These are phyloP conservation scores for Pseudotriccus pelzelni DNA, from an alignment of 2,797 vertebrate genomes.

Conservation along the genomic window DNA sequence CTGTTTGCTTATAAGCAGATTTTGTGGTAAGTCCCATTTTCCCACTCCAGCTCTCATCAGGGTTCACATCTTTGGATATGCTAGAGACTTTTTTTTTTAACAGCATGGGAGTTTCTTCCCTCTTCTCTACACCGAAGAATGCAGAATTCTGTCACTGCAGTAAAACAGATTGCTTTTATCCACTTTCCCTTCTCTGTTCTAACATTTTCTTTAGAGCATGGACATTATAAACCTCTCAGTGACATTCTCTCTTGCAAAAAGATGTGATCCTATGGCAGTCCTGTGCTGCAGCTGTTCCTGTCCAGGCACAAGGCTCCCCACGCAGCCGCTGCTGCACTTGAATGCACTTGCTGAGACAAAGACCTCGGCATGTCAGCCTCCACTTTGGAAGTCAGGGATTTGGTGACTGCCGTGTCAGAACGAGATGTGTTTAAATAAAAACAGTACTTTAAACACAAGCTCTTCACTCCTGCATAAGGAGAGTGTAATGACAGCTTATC, in stretches of 20 bases:
- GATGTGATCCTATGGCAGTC: fast-evolving
- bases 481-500: neutral
- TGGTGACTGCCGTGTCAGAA: neutral
- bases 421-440: neutral
- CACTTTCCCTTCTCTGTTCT: neutral
- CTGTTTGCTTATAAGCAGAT: neutral
- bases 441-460: neutral
- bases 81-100: neutral
- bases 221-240: neutral
- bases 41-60: neutral
- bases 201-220: neutral
- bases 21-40: neutral
- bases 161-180: neutral
- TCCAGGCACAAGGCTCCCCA: neutral
- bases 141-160: neutral
- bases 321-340: neutral
- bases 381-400: neutral
- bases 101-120: neutral
- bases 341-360: slow-evolving; percentile 20
- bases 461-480: neutral
- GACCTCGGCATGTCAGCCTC: neutral
- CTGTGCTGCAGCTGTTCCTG: neutral
- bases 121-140: neutral
- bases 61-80: neutral
- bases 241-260: neutral